Evolutionary conservation across 2,113 vertebrate species (phyloP).

Genomic region (Triplophysa siluroides): DNA sequence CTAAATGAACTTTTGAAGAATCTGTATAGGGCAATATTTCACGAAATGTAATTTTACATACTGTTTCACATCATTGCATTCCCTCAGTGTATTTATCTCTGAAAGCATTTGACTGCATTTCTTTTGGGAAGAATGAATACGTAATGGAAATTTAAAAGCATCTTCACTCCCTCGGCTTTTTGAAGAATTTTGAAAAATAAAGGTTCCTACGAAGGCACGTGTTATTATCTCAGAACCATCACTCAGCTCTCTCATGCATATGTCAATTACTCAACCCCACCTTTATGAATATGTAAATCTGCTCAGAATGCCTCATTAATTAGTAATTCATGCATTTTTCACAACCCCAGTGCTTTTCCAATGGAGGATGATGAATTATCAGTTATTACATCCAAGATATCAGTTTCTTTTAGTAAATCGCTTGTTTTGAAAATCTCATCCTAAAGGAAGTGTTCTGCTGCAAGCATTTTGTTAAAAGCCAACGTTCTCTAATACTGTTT

Average conservation of each 20-base stretch:
- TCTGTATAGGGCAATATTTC: constrained; percentile 75
- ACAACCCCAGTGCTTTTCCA: constrained; percentile 73
- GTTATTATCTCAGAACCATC: constrained; percentile 74
- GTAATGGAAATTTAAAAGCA: constrained; percentile 75
- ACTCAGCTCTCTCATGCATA: constrained; percentile 76
- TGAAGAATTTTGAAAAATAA: constrained; percentile 75
- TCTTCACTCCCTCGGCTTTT: constrained; percentile 69
- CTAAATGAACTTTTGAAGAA: constrained; percentile 79
- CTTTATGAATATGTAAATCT: constrained; percentile 85
- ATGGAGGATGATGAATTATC: constrained; percentile 76
- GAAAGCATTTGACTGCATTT: constrained; percentile 74
- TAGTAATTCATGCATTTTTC: constrained; percentile 84
- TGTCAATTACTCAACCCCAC: constrained; percentile 78
- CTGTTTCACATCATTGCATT: constrained; percentile 78
- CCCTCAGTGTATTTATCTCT: constrained; percentile 76
- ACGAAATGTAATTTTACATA: constrained; percentile 80
- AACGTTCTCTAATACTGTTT: neutral
- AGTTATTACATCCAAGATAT: constrained; percentile 73
- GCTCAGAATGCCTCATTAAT: constrained; percentile 82
- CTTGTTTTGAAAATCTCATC: constrained; percentile 61
- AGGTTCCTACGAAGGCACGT: constrained; percentile 67
- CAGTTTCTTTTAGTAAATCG: constrained; percentile 71
- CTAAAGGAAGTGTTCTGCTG: constrained; percentile 32
- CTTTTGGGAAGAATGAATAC: constrained; percentile 76
- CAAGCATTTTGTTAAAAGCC: neutral